A percentile compares a stretch with the other conserved stretches of the same genome.
Conservation (phyloP, 30 jellyfish, hydroid and myxozoan species). For the Turritopsis rubra region DNA sequence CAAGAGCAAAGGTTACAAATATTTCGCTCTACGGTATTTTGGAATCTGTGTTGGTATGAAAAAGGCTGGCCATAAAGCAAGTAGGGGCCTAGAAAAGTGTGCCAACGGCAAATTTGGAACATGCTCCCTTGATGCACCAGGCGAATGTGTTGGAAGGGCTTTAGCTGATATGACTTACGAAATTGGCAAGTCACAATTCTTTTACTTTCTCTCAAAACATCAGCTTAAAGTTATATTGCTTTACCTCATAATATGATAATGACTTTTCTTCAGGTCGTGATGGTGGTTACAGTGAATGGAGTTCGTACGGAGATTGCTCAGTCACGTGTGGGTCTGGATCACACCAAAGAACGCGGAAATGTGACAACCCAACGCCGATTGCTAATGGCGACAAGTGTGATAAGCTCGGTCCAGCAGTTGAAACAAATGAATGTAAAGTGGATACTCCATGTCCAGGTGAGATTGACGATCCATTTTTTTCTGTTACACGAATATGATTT, state of each 20-base stretch:
- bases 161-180: not conserved
- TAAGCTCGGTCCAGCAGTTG: conserved; percentile 16
- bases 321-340: conserved; percentile 29
- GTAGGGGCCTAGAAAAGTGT: not conserved
- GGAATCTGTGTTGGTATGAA: conserved; percentile 2
- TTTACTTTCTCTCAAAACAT: no score
- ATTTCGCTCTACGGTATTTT: not conserved
- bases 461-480: not conserved
- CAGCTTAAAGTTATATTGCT: not conserved
- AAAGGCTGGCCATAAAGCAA: not conserved
- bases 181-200: not conserved
- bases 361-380: conserved; percentile 17
- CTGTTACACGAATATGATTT: not conserved
- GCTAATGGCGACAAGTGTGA: conserved; percentile 23
- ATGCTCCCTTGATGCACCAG: not conserved
- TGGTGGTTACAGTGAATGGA: conserved; percentile 38
- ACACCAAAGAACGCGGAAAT: not conserved
- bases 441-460: not conserved
- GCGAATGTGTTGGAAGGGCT: conserved; percentile 11
- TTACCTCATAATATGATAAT: not conserved
- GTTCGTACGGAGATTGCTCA: conserved; percentile 14
- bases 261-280: not conserved
- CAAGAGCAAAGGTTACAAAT: conserved; percentile 2
- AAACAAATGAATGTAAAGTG: conserved; percentile 17
- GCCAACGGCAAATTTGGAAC: not conserved